Conservation (phyloP, 2,797 vertebrate genomes). For the Dendrocincla tyrannina region DNA sequence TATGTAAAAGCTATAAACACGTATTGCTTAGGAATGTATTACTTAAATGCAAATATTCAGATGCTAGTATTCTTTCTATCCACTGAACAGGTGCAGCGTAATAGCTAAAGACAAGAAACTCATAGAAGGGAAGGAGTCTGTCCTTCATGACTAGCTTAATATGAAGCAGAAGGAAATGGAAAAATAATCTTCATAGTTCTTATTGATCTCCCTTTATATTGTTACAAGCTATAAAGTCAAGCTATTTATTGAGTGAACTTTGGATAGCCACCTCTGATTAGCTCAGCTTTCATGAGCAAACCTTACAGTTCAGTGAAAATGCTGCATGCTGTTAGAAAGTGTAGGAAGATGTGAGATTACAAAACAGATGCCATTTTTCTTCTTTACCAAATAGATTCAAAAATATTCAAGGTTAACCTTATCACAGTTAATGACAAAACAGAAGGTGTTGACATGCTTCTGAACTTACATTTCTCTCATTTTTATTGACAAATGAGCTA, state of each 20-base stretch:
- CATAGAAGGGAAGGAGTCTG: conserved; percentile 11
- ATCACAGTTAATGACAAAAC: conserved; percentile 38
- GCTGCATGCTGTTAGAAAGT: conserved; percentile 36
- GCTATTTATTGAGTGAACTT: conserved; percentile 74
- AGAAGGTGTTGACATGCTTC: conserved; percentile 51
- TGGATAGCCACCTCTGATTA: conserved; percentile 67
- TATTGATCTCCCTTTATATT: conserved; percentile 72
- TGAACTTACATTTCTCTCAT: background rate
- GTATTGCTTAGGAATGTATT: background rate
- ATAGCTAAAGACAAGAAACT: background rate
- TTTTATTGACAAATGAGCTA: conserved; percentile 27
- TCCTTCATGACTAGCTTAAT: conserved; percentile 38
- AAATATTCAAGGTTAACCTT: conserved; percentile 57
- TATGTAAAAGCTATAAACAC: background rate
- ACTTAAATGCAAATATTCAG: conserved; percentile 9
- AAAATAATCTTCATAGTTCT: conserved; percentile 57
- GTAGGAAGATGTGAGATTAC: conserved; percentile 67
- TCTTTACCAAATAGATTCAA: conserved; percentile 34
- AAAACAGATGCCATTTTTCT: conserved; percentile 65
- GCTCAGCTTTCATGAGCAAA: conserved; percentile 55
- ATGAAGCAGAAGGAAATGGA: conserved; percentile 24
- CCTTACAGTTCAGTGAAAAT: conserved; percentile 38
- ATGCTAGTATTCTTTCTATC: background rate
- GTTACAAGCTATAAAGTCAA: conserved; percentile 52
- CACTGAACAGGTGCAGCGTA: background rate